Base-by-base conservation (phyloP, 2,797 vertebrate genomes). In the Rhabdophis nuchalis region DNA sequence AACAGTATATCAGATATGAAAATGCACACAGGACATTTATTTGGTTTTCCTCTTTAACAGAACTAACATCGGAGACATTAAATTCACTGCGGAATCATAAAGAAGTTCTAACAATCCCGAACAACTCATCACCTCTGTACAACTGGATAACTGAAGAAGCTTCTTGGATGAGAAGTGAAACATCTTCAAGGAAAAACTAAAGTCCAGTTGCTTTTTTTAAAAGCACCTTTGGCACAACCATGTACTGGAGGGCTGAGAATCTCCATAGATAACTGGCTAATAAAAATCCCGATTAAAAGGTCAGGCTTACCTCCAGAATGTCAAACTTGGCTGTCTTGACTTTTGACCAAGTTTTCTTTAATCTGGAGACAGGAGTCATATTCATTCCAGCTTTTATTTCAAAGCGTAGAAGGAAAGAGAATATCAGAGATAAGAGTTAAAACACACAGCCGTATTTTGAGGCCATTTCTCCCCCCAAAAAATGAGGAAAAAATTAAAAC, bases 341-440 rank as follows among this genome's bases (percentile, higher is more conserved):
- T 97, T 99, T 99, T 88, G 98, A 98, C 99, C 99, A 99, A 1
- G 99, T 99, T 97, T 99, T 99, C 97, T 98, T 99, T 93, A 99
- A 97, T 41, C 99, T 97, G 7, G 99, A 99, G 82, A 99, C 99
- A 0, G 99, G 98, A 94, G 98, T 99, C 98, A 99, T 99, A 93
- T 99, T 99, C 99, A 99, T 99, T 77, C 99, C 99, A 96, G 99
- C 99, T 99, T 98, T 90, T 89, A 25, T 1, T 94, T 29, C 88
- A 89, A 88, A 94, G 87, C 3, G 29, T 46, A 53, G 23, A 1
- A 4, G 27, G 1, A 16, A 86, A 85, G 77, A 89, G 13, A 89
- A 93, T 25, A 93, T 89, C 88, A 18, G 23, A 91, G n/a, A 93
- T 2, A 27, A 89, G 36, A 89, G 58, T 4, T 6, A 72, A 92